Percentiles rank a stretch among this genome's conserved stretches.
Evolutionary conservation across 2,888 invertebrate species (phyloP).

Genomic region (Pterobdella sp.): DNA sequence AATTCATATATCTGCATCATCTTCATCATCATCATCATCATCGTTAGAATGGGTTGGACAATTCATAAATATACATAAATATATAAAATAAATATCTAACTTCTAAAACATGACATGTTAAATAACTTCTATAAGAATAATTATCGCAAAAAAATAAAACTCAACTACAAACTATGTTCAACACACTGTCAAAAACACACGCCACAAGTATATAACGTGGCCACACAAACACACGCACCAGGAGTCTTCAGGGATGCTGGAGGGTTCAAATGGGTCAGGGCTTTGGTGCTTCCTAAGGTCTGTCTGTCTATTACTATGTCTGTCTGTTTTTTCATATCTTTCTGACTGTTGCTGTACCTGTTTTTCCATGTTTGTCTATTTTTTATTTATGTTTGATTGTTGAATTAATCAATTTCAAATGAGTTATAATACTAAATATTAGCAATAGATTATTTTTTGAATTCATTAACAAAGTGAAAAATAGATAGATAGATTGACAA

Average conservation of each 20-base stretch:
- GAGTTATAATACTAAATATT: background rate
- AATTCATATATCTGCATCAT: too few relatives aligned
- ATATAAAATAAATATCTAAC: too few relatives aligned
- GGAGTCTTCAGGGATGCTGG: constrained; percentile 84
- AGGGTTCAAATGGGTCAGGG: constrained; percentile 75
- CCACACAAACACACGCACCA: constrained; percentile 32
- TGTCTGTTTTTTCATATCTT: too few relatives aligned
- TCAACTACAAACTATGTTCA: too few relatives aligned
- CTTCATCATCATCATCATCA: too few relatives aligned
- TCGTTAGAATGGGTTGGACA: too few relatives aligned
- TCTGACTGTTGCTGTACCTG: background rate
- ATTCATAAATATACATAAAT: too few relatives aligned
- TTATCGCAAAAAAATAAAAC: too few relatives aligned
- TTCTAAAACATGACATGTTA: too few relatives aligned
- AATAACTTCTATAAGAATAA: too few relatives aligned
- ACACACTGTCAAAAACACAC: background rate
- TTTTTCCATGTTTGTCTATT: background rate
- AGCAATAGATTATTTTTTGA: background rate
- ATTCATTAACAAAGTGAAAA: background rate
- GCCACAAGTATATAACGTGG: background rate
- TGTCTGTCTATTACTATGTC: too few relatives aligned
- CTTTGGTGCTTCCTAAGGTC: constrained; percentile 56
- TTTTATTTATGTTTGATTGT: background rate
- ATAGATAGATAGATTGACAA: constrained; percentile 46
- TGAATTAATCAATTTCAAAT: background rate